phyloP scores from a whole-genome alignment of 2,888 invertebrate species.

The Drosophila mulleri region DNA sequence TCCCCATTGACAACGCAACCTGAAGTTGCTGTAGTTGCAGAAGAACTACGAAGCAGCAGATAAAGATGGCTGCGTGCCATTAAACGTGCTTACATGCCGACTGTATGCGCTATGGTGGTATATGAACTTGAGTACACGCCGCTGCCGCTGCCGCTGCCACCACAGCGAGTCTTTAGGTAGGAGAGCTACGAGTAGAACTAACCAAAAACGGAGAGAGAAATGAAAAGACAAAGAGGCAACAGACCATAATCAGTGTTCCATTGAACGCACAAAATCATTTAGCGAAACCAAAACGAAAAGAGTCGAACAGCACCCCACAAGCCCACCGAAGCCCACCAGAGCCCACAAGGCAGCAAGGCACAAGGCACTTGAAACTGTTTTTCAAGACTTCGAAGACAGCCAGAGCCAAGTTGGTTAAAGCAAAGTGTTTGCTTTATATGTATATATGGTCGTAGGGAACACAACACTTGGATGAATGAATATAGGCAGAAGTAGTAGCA shows the following conservation, averaged over 20 bases:
- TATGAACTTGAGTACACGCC: conserved; percentile 72
- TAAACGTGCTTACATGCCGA: conserved; percentile 38
- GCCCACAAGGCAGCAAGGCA: conserved; percentile 11
- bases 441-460: conserved; percentile 39
- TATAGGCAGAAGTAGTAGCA: conserved; percentile 50
- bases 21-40: not conserved
- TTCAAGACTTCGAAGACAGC: conserved; percentile 49
- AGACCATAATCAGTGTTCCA: conserved; percentile 85
- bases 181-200: conserved; percentile 45
- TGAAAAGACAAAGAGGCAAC: conserved; percentile 54
- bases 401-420: conserved; percentile 61
- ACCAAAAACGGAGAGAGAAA: conserved; percentile 52
- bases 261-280: conserved; percentile 86
- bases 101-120: conserved; percentile 58
- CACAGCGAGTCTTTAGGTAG: conserved; percentile 3
- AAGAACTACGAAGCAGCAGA: conserved; percentile 10
- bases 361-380: conserved; percentile 76
- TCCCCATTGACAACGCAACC: conserved; percentile 56
- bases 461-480: conserved; percentile 71
- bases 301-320: conserved; percentile 61
- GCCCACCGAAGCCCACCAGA: conserved; percentile 13
- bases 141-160: conserved; percentile 10
- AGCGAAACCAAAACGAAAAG: conserved; percentile 84
- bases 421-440: conserved; percentile 68
- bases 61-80: conserved; percentile 71